Conservation (phyloP, 2,113 vertebrate species). For the Clinocottus analis region DNA sequence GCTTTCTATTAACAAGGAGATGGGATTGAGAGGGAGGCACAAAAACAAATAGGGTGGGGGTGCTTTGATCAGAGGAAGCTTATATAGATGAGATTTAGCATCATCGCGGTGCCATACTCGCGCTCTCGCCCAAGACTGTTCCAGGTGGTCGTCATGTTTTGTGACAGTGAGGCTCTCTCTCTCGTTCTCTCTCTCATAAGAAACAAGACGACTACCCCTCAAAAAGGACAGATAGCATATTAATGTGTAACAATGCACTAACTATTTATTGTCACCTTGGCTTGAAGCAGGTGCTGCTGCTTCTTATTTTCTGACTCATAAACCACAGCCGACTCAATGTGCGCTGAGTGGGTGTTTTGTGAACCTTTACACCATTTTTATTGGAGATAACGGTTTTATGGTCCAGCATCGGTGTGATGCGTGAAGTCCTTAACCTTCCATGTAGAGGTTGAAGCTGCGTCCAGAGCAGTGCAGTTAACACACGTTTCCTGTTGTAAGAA, state of each 20-base stretch:
- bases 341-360: slow-evolving; percentile 54
- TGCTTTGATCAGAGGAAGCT: slow-evolving; percentile 3
- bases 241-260: slow-evolving; percentile 29
- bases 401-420: slow-evolving; percentile 28
- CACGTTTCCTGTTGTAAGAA: background rate
- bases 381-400: slow-evolving; percentile 55
- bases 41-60: background rate
- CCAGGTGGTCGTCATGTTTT: slow-evolving; percentile 82
- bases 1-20: slow-evolving; percentile 79
- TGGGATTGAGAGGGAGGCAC: background rate
- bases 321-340: slow-evolving; percentile 50
- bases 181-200: slow-evolving; percentile 55
- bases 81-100: slow-evolving; percentile 5
- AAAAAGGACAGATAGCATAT: slow-evolving; percentile 13
- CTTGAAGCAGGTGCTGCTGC: slow-evolving; percentile 58
- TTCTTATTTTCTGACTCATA: slow-evolving; percentile 75
- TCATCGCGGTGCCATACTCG: background rate
- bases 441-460: slow-evolving; percentile 41
- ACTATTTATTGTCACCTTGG: slow-evolving; percentile 66
- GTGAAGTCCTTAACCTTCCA: slow-evolving; percentile 32
- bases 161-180: slow-evolving; percentile 65
- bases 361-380: slow-evolving; percentile 56
- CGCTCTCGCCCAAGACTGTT: slow-evolving; percentile 61
- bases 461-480: background rate
- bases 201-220: background rate